phyloP scores from a whole-genome alignment of 1,140 invertebrate species.

The Gonioctena quinquepunctata region DNA sequence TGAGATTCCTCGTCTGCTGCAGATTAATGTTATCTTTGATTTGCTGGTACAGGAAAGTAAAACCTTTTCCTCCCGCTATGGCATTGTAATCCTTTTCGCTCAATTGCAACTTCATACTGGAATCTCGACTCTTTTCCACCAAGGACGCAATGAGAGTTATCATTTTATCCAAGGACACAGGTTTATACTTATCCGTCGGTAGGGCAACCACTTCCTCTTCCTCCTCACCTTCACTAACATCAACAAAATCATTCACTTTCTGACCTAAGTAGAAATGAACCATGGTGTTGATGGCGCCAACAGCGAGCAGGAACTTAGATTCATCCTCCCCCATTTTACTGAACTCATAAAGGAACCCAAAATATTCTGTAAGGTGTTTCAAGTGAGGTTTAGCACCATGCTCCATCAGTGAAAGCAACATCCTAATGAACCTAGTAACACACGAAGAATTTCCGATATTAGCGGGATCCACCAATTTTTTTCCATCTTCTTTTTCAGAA shows the following conservation, averaged over 20 bases:
- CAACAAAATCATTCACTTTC: constrained; percentile 68
- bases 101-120: constrained; percentile 74
- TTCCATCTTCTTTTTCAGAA: constrained; percentile 60
- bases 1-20: constrained; percentile 87
- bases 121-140: constrained; percentile 83
- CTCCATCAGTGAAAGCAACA: constrained; percentile 86
- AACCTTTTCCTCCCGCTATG: constrained; percentile 87
- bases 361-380: constrained; percentile 90
- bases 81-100: constrained; percentile 79
- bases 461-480: constrained; percentile 61
- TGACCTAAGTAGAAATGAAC: constrained; percentile 90
- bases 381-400: constrained; percentile 84
- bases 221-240: constrained; percentile 66
- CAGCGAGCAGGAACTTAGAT: constrained; percentile 81
- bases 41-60: constrained; percentile 92
- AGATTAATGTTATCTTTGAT: constrained; percentile 91
- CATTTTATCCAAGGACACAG: constrained; percentile 94
- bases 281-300: constrained; percentile 86
- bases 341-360: constrained; percentile 89
- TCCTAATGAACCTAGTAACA: constrained; percentile 89
- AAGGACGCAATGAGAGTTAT: constrained; percentile 85
- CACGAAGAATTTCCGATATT: constrained; percentile 83
- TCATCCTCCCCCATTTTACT: constrained; percentile 94
- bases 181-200: constrained; percentile 77
- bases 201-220: constrained; percentile 66